phyloP scores from a whole-genome alignment of 2,888 invertebrate genomes.

The Cephus pygmeus region DNA sequence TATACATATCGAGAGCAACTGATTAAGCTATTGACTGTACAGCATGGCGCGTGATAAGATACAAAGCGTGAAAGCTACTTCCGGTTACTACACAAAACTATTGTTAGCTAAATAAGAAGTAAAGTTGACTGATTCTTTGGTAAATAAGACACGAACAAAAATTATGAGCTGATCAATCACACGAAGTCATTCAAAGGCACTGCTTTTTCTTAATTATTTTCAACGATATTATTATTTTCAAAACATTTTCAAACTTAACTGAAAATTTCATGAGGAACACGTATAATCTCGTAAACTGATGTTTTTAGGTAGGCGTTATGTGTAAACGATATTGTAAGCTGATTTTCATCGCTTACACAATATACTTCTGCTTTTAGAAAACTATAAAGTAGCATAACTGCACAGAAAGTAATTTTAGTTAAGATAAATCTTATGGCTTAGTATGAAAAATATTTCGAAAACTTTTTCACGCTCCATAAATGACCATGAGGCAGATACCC shows the following conservation, averaged over 20 bases:
- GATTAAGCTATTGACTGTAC: neutral
- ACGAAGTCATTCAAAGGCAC: neutral
- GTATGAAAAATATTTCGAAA: neutral
- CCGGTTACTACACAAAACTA: neutral
- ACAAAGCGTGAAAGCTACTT: neutral
- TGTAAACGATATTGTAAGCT: neutral
- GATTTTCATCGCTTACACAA: neutral
- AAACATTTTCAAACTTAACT: neutral
- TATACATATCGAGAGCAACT: neutral
- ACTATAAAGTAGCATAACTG: neutral
- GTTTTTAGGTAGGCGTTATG: neutral
- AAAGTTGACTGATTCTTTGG: neutral
- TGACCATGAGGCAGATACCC: neutral
- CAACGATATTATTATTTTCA: neutral
- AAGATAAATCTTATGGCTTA: neutral
- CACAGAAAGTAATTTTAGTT: neutral
- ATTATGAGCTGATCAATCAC: neutral
- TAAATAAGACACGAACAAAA: neutral
- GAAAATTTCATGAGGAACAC: neutral
- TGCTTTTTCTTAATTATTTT: neutral
- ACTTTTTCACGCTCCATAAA: neutral
- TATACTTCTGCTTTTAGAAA: neutral
- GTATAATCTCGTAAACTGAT: neutral
- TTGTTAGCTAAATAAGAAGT: neutral
- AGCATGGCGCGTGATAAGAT: neutral